Evolutionary conservation across 2,113 vertebrate genomes (phyloP).

Genomic region (Saguinus midas): DNA sequence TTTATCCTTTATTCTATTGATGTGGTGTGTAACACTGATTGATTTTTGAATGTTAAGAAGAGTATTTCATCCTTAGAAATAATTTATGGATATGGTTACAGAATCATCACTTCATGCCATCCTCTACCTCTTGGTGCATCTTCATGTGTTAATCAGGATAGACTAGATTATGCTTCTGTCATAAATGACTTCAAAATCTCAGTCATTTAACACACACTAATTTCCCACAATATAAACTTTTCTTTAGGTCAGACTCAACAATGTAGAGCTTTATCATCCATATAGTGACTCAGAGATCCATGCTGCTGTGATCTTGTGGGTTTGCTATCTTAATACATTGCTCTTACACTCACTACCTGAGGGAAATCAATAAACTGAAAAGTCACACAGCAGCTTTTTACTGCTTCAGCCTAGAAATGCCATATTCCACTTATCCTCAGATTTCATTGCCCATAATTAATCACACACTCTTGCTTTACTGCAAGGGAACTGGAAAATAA

Average conservation of each 20-base stretch:
- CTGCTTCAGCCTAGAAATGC: background rate
- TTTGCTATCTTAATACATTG: background rate
- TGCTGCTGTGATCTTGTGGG: background rate
- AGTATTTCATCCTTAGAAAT: background rate
- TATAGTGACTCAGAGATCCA: background rate
- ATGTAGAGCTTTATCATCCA: background rate
- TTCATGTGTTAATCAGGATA: background rate
- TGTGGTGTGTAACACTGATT: background rate
- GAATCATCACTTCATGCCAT: background rate
- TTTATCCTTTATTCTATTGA: background rate
- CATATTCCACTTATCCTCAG: background rate
- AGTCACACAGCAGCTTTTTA: background rate
- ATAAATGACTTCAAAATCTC: background rate
- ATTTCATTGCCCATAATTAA: constrained; percentile 31
- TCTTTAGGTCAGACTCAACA: background rate
- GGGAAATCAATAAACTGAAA: background rate
- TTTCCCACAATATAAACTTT: background rate
- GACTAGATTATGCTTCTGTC: background rate
- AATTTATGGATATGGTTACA: background rate
- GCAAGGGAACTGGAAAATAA: background rate
- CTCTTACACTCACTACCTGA: background rate
- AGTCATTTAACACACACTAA: background rate
- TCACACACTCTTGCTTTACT: background rate
- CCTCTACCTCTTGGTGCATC: background rate
- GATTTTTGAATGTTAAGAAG: constrained; percentile 6